Base-by-base conservation (phyloP, 2,113 vertebrate genomes). In the Prunella fulvescens region DNA sequence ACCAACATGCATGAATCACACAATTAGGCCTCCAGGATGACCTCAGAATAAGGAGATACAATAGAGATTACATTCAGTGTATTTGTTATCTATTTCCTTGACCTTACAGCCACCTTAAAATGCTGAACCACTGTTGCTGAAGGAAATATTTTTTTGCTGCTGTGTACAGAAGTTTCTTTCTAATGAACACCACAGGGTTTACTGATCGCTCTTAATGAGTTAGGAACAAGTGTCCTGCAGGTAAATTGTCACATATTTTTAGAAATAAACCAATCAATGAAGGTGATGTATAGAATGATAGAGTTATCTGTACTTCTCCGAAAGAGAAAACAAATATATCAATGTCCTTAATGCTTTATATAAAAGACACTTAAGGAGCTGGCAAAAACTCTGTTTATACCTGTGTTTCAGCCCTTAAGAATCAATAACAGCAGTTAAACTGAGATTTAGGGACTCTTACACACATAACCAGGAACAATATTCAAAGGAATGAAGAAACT, bases 181-280 rank as follows among this genome's bases (percentile, higher is more conserved):
- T 97, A 98, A 97, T 97, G 96, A 98, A 95, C 86, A 96, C 96
- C 97, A 56, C 81, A 94, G 97, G 96, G 97, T 94, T 97, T 97
- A 93, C 97, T 97, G 97, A 97, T 97, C 15, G 4, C 81, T 77
- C 74, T 92, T 98, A 97, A 98, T 96, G 97, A 98, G 94, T 73
- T 74, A 91, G 84, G 94, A 97, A 71, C 44, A 53, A 90, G 86
- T 54, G 51, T 96, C 93, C 96, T 96, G 92, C 94, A 94, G 96
- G 89, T 91, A 96, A 93, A 91, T 97, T 97, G 89, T 96, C 92
- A 90, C 89, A 92, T 95, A 81, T 95, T 92, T 96, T 98, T 95
- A 95, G 96, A 96, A 97, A 96, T 88, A 95, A 81, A 89, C 86
- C 78, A 95, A 70, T 81, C 90, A 87, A 94, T 96, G 95, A 85